A percentile compares a stretch with the other conserved stretches of the same genome.
Conservation (phyloP, 1,140 invertebrate genomes). For the Drosophila repletoides region DNA sequence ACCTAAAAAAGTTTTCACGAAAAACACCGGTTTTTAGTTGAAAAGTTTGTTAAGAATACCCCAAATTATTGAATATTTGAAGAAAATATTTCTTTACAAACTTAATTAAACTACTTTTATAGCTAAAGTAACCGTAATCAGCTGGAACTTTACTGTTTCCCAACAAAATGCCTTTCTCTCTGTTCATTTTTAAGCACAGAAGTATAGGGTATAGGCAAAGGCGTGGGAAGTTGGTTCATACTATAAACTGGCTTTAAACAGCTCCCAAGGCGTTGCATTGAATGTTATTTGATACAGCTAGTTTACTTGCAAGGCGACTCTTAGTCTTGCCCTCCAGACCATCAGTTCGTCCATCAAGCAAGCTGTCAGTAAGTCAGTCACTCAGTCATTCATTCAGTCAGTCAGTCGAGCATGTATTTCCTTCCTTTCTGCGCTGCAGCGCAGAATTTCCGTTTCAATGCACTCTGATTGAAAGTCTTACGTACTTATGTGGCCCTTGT, state of each 20-base stretch:
- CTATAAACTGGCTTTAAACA: slow-evolving; percentile 13
- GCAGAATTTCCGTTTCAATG: slow-evolving; percentile 78
- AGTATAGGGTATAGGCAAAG: slow-evolving; percentile 7
- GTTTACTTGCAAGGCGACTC: slow-evolving; percentile 23
- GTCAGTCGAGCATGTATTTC: slow-evolving; percentile 65
- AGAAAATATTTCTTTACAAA: too few relatives aligned
- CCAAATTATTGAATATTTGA: too few relatives aligned
- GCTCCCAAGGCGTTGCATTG: slow-evolving; percentile 19
- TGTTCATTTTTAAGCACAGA: background rate
- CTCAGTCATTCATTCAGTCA: slow-evolving; percentile 33
- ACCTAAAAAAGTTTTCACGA: too few relatives aligned
- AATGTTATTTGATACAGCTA: slow-evolving; percentile 51
- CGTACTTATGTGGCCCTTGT: slow-evolving; percentile 47
- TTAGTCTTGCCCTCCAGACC: slow-evolving; percentile 19
- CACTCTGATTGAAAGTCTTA: slow-evolving; percentile 78
- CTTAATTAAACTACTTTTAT: too few relatives aligned
- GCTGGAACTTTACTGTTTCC: too few relatives aligned
- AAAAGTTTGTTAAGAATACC: too few relatives aligned
- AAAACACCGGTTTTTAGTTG: too few relatives aligned
- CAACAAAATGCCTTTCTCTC: too few relatives aligned
- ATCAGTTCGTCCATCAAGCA: slow-evolving; percentile 31
- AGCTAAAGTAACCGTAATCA: too few relatives aligned
- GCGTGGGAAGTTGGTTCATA: slow-evolving; percentile 4
- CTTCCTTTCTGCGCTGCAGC: slow-evolving; percentile 77
- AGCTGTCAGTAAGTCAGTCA: slow-evolving; percentile 6